These are phyloP conservation scores for Saccostrea glomerata DNA, from an alignment of 1,140 invertebrate genomes.

Conservation along the genomic window DNA sequence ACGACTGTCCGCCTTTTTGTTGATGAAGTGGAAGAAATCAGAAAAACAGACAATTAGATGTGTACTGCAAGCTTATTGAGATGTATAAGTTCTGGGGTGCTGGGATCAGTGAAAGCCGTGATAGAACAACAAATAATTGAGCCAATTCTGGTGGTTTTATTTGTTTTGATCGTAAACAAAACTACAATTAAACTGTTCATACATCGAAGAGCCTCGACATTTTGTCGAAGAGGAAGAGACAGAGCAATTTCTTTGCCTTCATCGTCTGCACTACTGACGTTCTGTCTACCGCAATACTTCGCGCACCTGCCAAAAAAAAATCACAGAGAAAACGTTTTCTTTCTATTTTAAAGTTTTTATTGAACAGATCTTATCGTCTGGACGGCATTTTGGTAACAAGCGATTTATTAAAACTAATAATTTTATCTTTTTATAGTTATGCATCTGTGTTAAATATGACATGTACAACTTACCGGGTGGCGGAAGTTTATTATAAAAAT, in stretches of 20 bases:
- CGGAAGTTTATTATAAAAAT: too few species aligned
- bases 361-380: neutral
- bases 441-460: too few species aligned
- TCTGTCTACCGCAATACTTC: neutral
- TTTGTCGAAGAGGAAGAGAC: constrained; percentile 21
- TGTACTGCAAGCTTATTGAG: neutral
- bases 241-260: neutral
- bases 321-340: neutral
- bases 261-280: constrained; percentile 22
- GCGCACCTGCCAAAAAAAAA: constrained; percentile 26
- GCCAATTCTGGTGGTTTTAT: constrained; percentile 26
- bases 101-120: constrained; percentile 4
- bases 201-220: constrained; percentile 1
- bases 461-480: too few species aligned
- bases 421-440: too few species aligned
- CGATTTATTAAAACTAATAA: neutral
- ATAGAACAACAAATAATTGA: constrained; percentile 29
- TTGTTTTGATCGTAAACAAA: constrained; percentile 35
- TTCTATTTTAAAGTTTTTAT: constrained; percentile 8
- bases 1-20: constrained; percentile 25
- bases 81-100: constrained; percentile 18
- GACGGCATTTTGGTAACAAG: neutral
- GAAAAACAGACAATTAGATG: constrained; percentile 25
- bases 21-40: constrained; percentile 28
- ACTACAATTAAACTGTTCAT: constrained; percentile 24